These are phyloP conservation scores for Lagopus muta DNA, from an alignment of 2,113 vertebrate genomes.

Conservation along the genomic window DNA sequence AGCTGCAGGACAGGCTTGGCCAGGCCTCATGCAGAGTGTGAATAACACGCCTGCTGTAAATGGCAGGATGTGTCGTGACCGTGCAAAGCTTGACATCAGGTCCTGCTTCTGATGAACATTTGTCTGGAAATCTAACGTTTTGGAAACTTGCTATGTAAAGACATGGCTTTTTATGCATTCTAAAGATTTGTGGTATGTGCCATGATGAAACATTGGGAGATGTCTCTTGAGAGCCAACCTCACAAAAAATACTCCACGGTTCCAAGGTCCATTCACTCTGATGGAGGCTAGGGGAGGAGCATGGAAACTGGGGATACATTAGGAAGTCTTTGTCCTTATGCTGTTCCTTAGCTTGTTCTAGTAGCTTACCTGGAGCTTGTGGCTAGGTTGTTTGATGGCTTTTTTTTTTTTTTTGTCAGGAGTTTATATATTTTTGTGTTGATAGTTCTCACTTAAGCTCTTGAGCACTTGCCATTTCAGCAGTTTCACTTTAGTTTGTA, in stretches of 20 bases:
- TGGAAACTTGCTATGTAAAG: background rate
- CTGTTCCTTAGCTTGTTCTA: background rate
- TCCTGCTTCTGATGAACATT: background rate
- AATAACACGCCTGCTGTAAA: background rate
- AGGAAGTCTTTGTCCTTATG: background rate
- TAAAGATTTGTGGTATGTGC: background rate
- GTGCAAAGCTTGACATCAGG: background rate
- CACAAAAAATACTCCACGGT: background rate
- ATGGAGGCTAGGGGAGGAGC: background rate
- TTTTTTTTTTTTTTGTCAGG: no score
- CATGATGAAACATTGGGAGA: no score
- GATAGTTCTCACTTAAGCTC: background rate
- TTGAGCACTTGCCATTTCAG: background rate
- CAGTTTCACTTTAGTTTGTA: background rate
- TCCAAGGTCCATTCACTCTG: background rate
- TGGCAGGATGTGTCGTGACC: background rate
- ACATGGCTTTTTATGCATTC: rapidly evolving
- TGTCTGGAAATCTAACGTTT: background rate
- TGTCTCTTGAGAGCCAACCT: background rate
- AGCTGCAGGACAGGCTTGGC: no score
- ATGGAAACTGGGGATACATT: background rate
- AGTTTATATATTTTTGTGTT: background rate
- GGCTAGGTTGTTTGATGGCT: background rate
- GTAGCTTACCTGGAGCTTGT: background rate
- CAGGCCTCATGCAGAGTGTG: no score